Evolutionary conservation across 2,797 vertebrate genomes (phyloP).

Genomic region (Fringilla coelebs): DNA sequence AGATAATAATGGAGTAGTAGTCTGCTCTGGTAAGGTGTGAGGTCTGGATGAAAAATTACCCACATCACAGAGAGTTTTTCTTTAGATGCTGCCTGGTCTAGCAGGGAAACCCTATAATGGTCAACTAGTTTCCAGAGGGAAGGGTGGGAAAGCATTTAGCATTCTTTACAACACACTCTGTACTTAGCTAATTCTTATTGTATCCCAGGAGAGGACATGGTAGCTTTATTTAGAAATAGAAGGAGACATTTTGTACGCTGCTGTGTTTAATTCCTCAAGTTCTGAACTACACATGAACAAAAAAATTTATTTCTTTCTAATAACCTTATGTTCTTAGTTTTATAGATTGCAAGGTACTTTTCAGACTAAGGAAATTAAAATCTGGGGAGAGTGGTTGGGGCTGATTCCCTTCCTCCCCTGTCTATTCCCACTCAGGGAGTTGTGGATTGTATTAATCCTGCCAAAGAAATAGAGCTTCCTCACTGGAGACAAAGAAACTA

Average conservation of each 20-base stretch:
- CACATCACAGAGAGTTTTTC: not conserved
- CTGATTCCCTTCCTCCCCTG: not conserved
- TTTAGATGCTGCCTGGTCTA: not conserved
- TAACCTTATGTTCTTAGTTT: not conserved
- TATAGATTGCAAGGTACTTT: not conserved
- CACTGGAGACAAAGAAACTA: not conserved
- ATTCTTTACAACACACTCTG: not conserved
- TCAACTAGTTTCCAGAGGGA: not conserved
- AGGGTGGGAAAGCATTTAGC: not conserved
- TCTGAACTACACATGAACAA: not conserved
- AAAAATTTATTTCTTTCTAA: not conserved
- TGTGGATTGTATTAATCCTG: not conserved
- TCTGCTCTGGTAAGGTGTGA: not conserved
- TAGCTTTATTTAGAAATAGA: not conserved
- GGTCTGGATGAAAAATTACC: not conserved
- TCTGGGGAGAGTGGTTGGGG: rapidly evolving
- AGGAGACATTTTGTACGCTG: not conserved
- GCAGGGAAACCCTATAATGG: not conserved
- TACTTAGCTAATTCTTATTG: not conserved
- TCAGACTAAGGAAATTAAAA: not conserved
- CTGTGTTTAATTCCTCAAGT: not conserved
- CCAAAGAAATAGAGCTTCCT: not conserved
- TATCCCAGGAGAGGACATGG: not conserved
- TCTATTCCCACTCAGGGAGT: not conserved
- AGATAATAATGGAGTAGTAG: not conserved